Percentiles rank a stretch among this genome's conserved stretches.
Evolutionary conservation across 2,888 invertebrate species (phyloP).

Genomic region (Dione juno): DNA sequence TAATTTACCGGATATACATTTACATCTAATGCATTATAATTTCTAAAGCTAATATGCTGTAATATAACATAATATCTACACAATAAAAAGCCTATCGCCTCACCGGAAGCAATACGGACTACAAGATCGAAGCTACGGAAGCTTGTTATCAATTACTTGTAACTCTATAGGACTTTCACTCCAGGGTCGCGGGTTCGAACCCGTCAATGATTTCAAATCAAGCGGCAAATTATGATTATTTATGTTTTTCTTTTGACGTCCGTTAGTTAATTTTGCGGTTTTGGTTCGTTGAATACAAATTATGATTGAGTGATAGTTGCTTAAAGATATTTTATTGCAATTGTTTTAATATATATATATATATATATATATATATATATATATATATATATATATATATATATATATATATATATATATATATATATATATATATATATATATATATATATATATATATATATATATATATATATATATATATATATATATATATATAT

Average conservation of each 20-base stretch:
- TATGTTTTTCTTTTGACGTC: constrained; percentile 20
- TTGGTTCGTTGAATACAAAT: constrained; percentile 15
- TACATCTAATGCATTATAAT: too few relatives aligned
- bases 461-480: too few relatives aligned
- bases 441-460: too few relatives aligned
- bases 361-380: too few relatives aligned
- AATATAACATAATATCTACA: constrained; percentile 13
- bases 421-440: too few relatives aligned
- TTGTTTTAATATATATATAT: too few relatives aligned
- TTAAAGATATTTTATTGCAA: constrained; percentile 5
- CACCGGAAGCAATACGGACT: constrained; percentile 32
- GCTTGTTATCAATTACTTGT: constrained; percentile 14
- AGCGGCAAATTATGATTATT: constrained; percentile 50
- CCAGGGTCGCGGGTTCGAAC: constrained; percentile 65
- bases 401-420: too few relatives aligned
- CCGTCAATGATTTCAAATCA: constrained; percentile 53
- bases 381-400: too few relatives aligned
- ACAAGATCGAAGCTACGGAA: constrained; percentile 46
- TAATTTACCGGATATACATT: too few relatives aligned
- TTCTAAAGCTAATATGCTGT: background rate
- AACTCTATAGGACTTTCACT: constrained; percentile 60
- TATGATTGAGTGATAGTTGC: constrained; percentile 18
- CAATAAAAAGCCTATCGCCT: background rate
- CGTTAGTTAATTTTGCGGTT: constrained; percentile 16
- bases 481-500: too few relatives aligned